phyloP scores from a whole-genome alignment of 1,140 invertebrate species.

The Scaptomyza montana region DNA sequence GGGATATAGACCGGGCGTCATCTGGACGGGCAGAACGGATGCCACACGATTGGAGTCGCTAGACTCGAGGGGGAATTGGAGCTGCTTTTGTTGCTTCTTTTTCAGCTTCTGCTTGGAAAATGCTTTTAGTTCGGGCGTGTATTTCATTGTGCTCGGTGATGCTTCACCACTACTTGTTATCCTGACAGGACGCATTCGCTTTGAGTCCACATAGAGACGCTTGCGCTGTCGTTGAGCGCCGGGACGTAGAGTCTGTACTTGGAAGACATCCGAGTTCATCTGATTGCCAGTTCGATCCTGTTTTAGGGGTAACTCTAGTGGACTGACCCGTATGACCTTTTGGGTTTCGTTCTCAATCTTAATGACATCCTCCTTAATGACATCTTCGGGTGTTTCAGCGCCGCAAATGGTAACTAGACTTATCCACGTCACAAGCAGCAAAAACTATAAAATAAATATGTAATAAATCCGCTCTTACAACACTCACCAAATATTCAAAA shows the following conservation, averaged over 20 bases:
- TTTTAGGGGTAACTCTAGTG: slow-evolving; percentile 65
- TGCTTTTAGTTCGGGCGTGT: slow-evolving; percentile 72
- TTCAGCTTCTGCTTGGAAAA: slow-evolving; percentile 73
- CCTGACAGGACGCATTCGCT: slow-evolving; percentile 59
- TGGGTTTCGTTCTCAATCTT: slow-evolving; percentile 69
- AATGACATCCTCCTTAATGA: slow-evolving; percentile 73
- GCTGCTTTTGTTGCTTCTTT: slow-evolving; percentile 73
- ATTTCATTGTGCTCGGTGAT: slow-evolving; percentile 61
- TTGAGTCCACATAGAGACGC: slow-evolving; percentile 66
- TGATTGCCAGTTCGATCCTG: slow-evolving; percentile 57
- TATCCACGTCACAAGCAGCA: slow-evolving; percentile 31
- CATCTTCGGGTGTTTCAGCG: slow-evolving; percentile 34
- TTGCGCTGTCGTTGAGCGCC: slow-evolving; percentile 9
- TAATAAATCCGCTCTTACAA: background rate
- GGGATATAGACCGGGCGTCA: slow-evolving; percentile 76
- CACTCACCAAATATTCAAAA: background rate
- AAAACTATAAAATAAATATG: slow-evolving; percentile 15
- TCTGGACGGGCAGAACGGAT: slow-evolving; percentile 63
- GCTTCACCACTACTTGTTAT: slow-evolving; percentile 62
- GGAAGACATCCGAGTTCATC: slow-evolving; percentile 73
- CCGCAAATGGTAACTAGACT: slow-evolving; percentile 1
- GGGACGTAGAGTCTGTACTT: slow-evolving; percentile 67
- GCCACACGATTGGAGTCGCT: slow-evolving; percentile 4
- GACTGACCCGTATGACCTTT: slow-evolving; percentile 76
- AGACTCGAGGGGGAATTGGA: slow-evolving; percentile 62